Conservation (phyloP, 2,888 invertebrate genomes). For the Cacoxenus indagator region DNA sequence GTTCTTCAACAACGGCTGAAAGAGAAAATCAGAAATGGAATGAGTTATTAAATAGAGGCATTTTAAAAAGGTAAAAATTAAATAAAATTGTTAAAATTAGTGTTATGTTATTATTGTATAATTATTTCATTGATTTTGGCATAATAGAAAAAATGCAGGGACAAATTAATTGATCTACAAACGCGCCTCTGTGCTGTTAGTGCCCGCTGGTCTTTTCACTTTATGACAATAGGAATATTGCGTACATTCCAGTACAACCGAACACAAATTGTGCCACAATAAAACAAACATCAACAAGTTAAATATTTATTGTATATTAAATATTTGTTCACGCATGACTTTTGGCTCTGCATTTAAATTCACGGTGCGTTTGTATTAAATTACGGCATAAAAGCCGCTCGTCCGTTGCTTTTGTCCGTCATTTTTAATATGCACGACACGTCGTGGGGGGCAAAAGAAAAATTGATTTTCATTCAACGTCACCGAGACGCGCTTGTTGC, state of each 20-base stretch:
- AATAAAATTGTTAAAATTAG: background rate
- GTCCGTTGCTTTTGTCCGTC: background rate
- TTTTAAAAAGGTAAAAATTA: background rate
- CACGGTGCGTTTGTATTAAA: constrained; percentile 31
- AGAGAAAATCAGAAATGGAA: constrained; percentile 52
- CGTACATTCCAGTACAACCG: background rate
- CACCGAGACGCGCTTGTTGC: background rate
- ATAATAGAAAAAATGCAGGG: constrained; percentile 1
- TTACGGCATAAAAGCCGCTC: background rate
- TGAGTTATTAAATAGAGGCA: background rate
- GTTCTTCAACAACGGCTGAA: constrained; percentile 83
- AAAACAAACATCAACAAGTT: constrained; percentile 48
- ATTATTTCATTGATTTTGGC: constrained; percentile 11
- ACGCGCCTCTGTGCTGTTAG: background rate
- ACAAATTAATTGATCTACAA: background rate
- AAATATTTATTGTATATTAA: constrained; percentile 27
- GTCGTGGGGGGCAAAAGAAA: background rate
- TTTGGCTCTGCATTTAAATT: constrained; percentile 5
- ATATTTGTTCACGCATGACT: background rate
- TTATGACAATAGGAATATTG: background rate
- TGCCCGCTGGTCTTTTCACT: background rate
- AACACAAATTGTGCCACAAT: background rate
- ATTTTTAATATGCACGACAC: constrained; percentile 4
- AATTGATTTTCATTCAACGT: constrained; percentile 13
- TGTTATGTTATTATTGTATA: background rate